These are phyloP conservation scores for Ceyx cyanopectus DNA, from an alignment of 2,113 vertebrate genomes.

Conservation along the genomic window DNA sequence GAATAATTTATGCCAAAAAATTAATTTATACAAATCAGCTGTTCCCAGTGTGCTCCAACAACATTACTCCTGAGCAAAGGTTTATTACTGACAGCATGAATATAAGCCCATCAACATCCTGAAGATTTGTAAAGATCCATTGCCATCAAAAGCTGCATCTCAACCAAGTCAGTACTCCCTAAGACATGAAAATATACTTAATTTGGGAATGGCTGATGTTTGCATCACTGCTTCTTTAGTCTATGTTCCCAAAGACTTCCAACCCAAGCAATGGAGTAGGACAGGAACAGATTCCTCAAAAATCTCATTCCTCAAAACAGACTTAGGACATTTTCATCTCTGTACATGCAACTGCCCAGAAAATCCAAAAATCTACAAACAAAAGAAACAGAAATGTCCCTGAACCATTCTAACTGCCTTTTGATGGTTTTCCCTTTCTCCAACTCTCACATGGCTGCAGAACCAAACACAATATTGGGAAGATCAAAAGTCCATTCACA, in stretches of 20 bases:
- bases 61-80: background rate
- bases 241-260: background rate
- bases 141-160: background rate
- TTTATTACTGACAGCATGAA: background rate
- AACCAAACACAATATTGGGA: background rate
- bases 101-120: background rate
- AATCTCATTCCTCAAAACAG: background rate
- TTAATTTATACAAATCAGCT: background rate
- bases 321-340: background rate
- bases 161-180: background rate
- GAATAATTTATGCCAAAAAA: background rate
- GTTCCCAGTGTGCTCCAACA: background rate
- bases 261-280: background rate
- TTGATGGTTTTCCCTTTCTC: background rate
- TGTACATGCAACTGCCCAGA: background rate
- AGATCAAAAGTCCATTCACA: background rate
- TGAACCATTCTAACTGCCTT: background rate
- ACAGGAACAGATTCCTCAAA: background rate
- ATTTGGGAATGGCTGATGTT: background rate
- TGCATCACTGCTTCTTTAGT: rapidly evolving
- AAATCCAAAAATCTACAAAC: background rate
- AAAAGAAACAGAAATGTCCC: background rate
- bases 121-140: background rate
- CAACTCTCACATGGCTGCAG: background rate
- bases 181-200: background rate